Conservation (phyloP, 2,113 vertebrate species). For the Hippocampus comes region DNA sequence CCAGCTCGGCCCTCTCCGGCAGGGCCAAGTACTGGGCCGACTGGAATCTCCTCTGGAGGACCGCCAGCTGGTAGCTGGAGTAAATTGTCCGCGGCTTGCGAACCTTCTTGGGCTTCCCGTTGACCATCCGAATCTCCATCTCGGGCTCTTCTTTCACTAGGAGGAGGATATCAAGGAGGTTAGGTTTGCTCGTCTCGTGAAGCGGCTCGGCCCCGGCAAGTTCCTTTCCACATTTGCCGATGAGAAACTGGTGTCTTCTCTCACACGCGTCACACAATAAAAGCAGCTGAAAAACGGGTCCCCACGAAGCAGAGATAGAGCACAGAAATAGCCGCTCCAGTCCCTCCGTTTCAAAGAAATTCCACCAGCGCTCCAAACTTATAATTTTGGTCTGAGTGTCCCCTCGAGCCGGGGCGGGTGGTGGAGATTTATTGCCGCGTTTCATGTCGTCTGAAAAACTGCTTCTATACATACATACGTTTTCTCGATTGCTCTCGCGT, state of each 20-base stretch:
- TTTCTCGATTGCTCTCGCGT: conserved; percentile 16
- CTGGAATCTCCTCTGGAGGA: conserved; percentile 90
- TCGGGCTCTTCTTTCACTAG: conserved; percentile 89
- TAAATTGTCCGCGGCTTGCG: conserved; percentile 93
- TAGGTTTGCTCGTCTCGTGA: not conserved
- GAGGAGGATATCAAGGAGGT: not conserved
- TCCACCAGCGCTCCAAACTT: conserved; percentile 50
- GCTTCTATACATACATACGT: conserved; percentile 22
- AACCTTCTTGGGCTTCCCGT: conserved; percentile 92
- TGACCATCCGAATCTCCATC: conserved; percentile 88
- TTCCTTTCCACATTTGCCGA: not conserved
- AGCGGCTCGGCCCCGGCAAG: too few species aligned
- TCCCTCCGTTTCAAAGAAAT: conserved; percentile 63
- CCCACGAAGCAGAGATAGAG: conserved; percentile 14
- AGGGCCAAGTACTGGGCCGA: conserved; percentile 90
- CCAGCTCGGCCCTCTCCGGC: conserved; percentile 88
- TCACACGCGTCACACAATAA: not conserved
- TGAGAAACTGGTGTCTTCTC: not conserved
- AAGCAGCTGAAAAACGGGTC: not conserved
- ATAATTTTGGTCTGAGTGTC: conserved; percentile 63
- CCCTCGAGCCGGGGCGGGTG: conserved; percentile 54
- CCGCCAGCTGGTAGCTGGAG: conserved; percentile 90
- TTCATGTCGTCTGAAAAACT: conserved; percentile 48
- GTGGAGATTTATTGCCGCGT: conserved; percentile 61
- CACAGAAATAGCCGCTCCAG: conserved; percentile 52